These are phyloP conservation scores for Alca torda DNA, from an alignment of 2,797 vertebrate genomes.

Conservation along the genomic window DNA sequence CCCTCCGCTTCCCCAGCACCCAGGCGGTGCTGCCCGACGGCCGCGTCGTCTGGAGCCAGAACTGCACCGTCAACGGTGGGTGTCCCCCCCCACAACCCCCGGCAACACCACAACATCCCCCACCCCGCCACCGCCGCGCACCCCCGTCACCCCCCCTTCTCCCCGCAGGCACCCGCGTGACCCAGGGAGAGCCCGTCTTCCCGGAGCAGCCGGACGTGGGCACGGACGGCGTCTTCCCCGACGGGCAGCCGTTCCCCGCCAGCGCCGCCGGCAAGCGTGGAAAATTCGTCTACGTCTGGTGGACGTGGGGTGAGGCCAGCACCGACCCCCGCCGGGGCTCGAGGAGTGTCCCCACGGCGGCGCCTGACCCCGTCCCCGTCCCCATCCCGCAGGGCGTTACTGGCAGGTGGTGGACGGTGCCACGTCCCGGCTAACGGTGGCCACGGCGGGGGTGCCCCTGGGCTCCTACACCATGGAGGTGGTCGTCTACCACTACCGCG, in stretches of 20 bases:
- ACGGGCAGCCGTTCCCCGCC: constrained; percentile 79
- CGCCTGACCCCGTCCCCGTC: not conserved
- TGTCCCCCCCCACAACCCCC: accelerated
- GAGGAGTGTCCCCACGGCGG: not conserved
- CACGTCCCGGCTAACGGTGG: constrained; percentile 82
- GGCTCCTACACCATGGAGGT: constrained; percentile 94
- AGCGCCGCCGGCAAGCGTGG: constrained; percentile 68
- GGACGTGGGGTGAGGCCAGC: constrained; percentile 83
- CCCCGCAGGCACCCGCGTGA: constrained; percentile 78
- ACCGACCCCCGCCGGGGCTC: not conserved
- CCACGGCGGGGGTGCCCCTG: constrained; percentile 80
- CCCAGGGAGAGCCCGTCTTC: constrained; percentile 83
- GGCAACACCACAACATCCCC: too few species aligned
- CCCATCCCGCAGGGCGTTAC: constrained; percentile 80
- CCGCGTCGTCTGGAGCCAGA: constrained; percentile 85
- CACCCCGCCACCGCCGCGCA: accelerated
- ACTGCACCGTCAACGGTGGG: constrained; percentile 87
- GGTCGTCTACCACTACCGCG: constrained; percentile 89
- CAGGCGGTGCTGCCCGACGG: constrained; percentile 85
- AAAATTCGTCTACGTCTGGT: constrained; percentile 91
- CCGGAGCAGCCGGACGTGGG: constrained; percentile 57
- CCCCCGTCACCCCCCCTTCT: not conserved
- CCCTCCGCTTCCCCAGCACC: constrained; percentile 85
- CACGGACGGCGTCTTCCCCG: constrained; percentile 80
- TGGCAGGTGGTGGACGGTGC: constrained; percentile 93